Base-by-base conservation (phyloP, 2,113 vertebrate species). In the Haemorhous mexicanus region DNA sequence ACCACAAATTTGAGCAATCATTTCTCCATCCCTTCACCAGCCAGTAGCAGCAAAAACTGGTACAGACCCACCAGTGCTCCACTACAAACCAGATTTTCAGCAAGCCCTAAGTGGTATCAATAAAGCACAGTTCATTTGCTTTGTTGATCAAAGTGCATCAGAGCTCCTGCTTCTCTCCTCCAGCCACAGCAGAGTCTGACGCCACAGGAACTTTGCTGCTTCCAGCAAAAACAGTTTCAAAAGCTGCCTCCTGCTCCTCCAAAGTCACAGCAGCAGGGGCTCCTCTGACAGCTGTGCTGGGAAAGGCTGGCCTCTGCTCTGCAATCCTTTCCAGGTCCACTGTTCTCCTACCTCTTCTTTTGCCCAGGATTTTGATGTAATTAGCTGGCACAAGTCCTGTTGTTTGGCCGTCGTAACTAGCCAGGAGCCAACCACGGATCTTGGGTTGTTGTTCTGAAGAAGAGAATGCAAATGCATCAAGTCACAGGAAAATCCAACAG, bases 391-490 rank as follows among this genome's bases (percentile, higher is more conserved):
- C 98, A 7, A 99, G 98, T 95, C 99, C 99, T 44, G 98, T 98
- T 78, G 98, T 98, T 94, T 99, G 99, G 52, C 99, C 98, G 49
- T 99, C 99, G 6, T 98, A 84, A 86, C 99, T 99, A 91, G 98
- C 99, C 97, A 99, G 97, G 90, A 99, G 98, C 99, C 99, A 99
- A 63, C 99, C 99, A 22, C 99, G 99, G 43, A 99, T 98, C 95
- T 98, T 98, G 70, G 99, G 99, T 61, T 99, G 99, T 93, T 98
- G 99, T 89, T 99, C 99, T 99, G 80, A 47, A 86, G 82, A 55
- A 89, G 49, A 95, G 95, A 95, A 94, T 8, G 69, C 58, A 96
- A 75, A 95, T 1, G 5, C 30, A 14, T 81, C 66, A 82, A 28
- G 32, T 91, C 87, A 89, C 37, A 84, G 85, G 68, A 85, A 26